These are phyloP conservation scores for Chrysodeixis includens DNA, from an alignment of 2,888 invertebrate species.

Conservation along the genomic window DNA sequence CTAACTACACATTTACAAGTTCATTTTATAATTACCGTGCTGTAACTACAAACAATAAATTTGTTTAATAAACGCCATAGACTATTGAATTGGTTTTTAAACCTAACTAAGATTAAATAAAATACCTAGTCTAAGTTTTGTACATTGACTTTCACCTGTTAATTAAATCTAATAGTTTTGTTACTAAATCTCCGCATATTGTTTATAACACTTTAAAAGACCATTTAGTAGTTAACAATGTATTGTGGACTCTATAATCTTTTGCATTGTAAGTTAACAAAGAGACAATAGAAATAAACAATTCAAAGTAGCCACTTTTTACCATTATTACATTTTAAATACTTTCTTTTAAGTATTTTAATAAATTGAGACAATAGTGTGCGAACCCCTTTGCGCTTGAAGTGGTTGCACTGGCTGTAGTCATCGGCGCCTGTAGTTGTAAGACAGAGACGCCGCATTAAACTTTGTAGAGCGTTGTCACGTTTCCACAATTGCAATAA, in stretches of 20 bases:
- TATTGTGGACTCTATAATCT: background rate
- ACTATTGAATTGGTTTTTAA: too few species aligned
- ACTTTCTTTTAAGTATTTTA: constrained; percentile 36
- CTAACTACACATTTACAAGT: too few species aligned
- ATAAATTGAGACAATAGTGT: constrained; percentile 67
- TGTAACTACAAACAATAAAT: too few species aligned
- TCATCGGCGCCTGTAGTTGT: constrained; percentile 64
- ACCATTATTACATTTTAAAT: constrained; percentile 19
- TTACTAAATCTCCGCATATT: background rate
- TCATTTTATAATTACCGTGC: too few species aligned
- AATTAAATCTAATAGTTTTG: background rate
- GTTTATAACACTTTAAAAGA: background rate
- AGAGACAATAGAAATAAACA: constrained; percentile 16
- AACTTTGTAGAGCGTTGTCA: too few species aligned
- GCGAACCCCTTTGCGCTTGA: constrained; percentile 74
- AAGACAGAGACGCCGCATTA: too few species aligned
- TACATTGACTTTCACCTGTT: background rate
- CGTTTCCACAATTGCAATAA: too few species aligned
- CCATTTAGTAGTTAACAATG: background rate
- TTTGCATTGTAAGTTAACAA: background rate
- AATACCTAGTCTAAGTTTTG: background rate
- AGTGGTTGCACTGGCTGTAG: constrained; percentile 72
- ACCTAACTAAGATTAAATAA: too few species aligned
- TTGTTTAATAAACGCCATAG: too few species aligned
- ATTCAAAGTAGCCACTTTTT: constrained; percentile 21